Percentiles rank a stretch among this genome's conserved stretches.
Conservation (phyloP, 2,113 vertebrate species). For the Mesembrinibis cayennensis region DNA sequence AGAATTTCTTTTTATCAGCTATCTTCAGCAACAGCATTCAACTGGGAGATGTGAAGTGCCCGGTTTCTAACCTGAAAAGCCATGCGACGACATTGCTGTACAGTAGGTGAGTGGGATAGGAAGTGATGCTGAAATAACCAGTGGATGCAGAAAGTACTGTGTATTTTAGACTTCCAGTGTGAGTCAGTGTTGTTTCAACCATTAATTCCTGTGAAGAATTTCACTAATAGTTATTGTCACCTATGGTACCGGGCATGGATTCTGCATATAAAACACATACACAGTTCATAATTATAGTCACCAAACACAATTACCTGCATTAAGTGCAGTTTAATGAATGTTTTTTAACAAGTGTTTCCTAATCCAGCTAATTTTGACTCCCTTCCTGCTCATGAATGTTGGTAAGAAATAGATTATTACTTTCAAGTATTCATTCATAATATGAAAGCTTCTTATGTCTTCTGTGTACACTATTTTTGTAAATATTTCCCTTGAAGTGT, state of each 20-base stretch:
- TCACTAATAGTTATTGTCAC: background rate
- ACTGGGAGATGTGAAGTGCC: background rate
- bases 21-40: background rate
- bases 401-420: background rate
- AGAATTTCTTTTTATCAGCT: background rate
- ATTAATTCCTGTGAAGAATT: background rate
- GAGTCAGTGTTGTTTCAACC: background rate
- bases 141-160: background rate
- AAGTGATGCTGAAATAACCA: background rate
- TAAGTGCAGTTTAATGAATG: background rate
- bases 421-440: background rate
- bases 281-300: background rate
- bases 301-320: background rate
- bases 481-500: conserved; percentile 33
- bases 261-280: background rate
- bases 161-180: background rate
- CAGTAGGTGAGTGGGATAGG: background rate
- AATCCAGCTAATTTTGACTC: background rate
- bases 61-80: background rate
- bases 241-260: background rate
- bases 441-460: background rate
- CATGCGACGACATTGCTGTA: background rate
- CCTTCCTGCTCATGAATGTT: background rate
- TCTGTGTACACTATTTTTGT: background rate
- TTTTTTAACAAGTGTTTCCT: background rate